Evolutionary conservation across 2,113 vertebrate species (phyloP).

Genomic region (Romanogobio albipinnatus): DNA sequence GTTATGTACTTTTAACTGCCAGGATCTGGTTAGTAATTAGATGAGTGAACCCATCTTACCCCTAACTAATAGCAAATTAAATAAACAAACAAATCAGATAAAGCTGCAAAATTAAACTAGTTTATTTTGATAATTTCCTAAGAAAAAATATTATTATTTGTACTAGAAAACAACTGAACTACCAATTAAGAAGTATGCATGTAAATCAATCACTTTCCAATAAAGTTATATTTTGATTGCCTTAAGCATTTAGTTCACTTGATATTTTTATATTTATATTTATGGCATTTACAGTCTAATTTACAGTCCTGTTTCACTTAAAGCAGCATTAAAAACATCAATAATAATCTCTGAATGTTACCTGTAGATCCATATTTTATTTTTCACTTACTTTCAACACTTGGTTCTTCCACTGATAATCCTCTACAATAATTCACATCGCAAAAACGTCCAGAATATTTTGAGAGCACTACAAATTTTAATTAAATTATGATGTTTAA

Average conservation of each 20-base stretch:
- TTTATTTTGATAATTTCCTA: too few relatives aligned
- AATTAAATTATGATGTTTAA: background rate
- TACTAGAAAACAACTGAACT: too few relatives aligned
- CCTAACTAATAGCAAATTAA: background rate
- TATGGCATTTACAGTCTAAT: background rate
- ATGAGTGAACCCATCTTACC: too few relatives aligned
- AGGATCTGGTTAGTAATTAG: too few relatives aligned
- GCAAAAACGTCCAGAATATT: background rate
- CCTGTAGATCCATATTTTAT: too few relatives aligned
- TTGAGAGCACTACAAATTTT: background rate
- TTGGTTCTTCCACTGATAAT: conserved; percentile 28
- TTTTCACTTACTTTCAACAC: conserved; percentile 33
- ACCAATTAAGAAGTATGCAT: too few relatives aligned
- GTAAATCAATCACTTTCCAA: too few relatives aligned
- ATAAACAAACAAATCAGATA: background rate
- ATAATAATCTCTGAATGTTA: too few relatives aligned
- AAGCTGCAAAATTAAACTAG: background rate
- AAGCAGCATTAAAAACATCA: background rate
- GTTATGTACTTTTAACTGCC: too few relatives aligned
- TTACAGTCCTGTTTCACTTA: background rate
- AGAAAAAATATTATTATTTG: too few relatives aligned
- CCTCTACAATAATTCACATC: background rate
- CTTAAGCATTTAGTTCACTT: too few relatives aligned
- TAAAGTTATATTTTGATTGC: background rate
- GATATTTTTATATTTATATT: background rate